phyloP scores from a whole-genome alignment of 2,113 vertebrate genomes.

The Cepphus grylle region DNA sequence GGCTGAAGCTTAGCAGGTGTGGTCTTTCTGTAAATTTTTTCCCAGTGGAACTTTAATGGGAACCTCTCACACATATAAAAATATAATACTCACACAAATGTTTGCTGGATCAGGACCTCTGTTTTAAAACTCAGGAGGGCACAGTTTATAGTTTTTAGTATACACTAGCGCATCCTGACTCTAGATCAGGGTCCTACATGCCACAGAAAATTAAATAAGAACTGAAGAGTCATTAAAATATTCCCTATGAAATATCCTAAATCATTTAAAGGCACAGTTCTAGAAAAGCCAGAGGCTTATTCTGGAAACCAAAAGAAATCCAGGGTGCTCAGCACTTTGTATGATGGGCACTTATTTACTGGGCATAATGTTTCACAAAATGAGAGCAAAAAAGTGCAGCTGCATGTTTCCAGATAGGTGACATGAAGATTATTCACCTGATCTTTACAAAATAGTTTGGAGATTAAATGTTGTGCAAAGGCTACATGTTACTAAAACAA shows the following conservation, averaged over 20 bases:
- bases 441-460: background rate
- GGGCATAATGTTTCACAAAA: fast-evolving
- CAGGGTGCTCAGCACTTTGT: background rate
- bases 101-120: background rate
- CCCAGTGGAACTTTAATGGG: background rate
- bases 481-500: background rate
- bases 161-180: background rate
- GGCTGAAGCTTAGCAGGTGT: conserved; percentile 32
- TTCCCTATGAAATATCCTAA: background rate
- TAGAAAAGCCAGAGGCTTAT: background rate
- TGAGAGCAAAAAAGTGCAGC: background rate
- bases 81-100: background rate
- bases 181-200: background rate
- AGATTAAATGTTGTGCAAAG: background rate
- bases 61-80: background rate
- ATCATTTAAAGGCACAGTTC: background rate
- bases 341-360: background rate
- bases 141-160: background rate
- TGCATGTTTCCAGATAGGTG: background rate
- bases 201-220: background rate
- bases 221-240: background rate
- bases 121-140: background rate
- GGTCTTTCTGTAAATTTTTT: conserved; percentile 31
- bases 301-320: background rate
- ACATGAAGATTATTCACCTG: background rate